Percentiles rank a stretch among this genome's conserved stretches.
Evolutionary conservation across 1,140 invertebrate genomes (phyloP).

Genomic region (Atopsyche davidsoni): DNA sequence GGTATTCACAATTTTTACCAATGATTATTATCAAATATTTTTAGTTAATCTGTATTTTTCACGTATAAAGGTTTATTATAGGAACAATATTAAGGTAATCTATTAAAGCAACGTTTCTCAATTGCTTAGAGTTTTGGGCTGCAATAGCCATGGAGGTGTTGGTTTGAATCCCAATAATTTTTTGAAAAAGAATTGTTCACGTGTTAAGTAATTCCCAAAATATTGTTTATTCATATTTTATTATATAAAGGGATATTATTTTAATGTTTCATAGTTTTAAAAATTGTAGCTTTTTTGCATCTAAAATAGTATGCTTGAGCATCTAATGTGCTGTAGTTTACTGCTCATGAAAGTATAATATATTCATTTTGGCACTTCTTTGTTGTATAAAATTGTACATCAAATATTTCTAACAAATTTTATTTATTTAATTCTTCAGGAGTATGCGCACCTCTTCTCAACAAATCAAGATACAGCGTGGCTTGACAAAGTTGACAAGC

Average conservation of each 20-base stretch:
- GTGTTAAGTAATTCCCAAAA: no score
- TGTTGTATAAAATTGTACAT: neutral
- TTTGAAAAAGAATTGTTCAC: no score
- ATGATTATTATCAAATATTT: neutral
- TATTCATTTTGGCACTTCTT: no score
- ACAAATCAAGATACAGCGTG: constrained; percentile 93
- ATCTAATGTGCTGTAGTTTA: neutral
- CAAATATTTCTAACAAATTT: neutral
- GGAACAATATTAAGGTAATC: no score
- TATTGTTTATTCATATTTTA: no score
- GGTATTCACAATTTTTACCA: constrained; percentile 28
- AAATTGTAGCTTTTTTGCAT: neutral
- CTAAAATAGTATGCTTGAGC: neutral
- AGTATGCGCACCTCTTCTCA: constrained; percentile 91
- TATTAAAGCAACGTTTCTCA: no score
- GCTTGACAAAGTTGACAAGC: constrained; percentile 92
- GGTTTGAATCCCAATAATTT: no score
- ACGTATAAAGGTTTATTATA: no score
- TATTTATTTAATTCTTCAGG: constrained; percentile 53
- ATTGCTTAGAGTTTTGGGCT: no score
- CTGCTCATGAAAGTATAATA: neutral
- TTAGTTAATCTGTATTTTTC: no score
- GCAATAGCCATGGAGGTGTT: no score
- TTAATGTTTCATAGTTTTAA: neutral
- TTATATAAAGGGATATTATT: no score